Percentiles rank a stretch among this genome's conserved stretches.
These are phyloP conservation scores for Varecia variegata DNA, from an alignment of 2,797 vertebrate genomes.

Conservation along the genomic window DNA sequence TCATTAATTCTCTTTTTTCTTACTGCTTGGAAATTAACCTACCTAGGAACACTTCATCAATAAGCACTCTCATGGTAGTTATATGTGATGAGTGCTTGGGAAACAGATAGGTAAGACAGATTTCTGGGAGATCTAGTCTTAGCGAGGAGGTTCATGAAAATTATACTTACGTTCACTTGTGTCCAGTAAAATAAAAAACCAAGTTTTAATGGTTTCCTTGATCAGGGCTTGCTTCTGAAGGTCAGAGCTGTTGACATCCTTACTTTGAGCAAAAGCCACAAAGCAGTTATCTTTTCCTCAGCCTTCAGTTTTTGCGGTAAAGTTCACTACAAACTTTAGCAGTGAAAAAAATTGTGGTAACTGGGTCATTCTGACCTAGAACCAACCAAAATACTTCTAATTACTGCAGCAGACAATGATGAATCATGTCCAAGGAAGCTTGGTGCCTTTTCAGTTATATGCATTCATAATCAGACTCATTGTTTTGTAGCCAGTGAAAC, in stretches of 20 bases:
- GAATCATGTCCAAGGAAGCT: slow-evolving; percentile 73
- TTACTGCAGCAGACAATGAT: slow-evolving; percentile 65
- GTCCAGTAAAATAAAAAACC: not conserved
- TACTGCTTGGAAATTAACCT: not conserved
- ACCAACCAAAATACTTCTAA: slow-evolving; percentile 70
- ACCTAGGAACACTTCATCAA: not conserved
- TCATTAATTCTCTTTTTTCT: not conserved
- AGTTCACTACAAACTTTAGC: not conserved
- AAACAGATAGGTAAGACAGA: not conserved
- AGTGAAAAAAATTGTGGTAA: slow-evolving; percentile 47
- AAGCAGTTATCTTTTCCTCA: not conserved
- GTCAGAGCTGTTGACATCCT: not conserved
- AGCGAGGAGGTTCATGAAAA: not conserved
- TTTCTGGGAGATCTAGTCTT: not conserved
- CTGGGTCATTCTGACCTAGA: slow-evolving; percentile 81
- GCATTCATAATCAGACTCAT: slow-evolving; percentile 43
- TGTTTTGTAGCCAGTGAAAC: not conserved
- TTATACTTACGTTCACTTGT: not conserved
- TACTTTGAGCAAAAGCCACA: not conserved
- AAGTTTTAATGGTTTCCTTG: not conserved
- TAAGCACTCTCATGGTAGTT: not conserved
- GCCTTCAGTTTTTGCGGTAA: slow-evolving; percentile 48
- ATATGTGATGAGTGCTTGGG: not conserved
- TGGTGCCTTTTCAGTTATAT: slow-evolving; percentile 51
- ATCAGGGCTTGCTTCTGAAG: not conserved